Percentiles rank a stretch among this genome's conserved stretches.
These are phyloP conservation scores for Leptinotarsa tumamoca DNA, from an alignment of 2,888 invertebrate species.

Conservation along the genomic window DNA sequence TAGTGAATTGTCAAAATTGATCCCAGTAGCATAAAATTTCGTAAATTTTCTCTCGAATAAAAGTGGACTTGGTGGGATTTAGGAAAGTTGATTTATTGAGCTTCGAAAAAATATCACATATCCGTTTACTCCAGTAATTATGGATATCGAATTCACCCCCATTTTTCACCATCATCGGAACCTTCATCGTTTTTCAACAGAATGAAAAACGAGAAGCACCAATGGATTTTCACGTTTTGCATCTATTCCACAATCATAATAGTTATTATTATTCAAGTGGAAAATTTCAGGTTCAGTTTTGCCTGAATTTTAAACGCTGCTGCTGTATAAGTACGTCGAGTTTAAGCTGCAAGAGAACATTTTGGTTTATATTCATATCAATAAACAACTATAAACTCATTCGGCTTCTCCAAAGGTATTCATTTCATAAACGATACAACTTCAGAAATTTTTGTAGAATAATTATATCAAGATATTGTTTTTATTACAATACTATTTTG, in stretches of 20 bases:
- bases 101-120: too few species aligned
- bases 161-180: background rate
- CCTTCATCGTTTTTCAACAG: background rate
- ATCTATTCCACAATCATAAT: background rate
- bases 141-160: too few species aligned
- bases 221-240: background rate
- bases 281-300: background rate
- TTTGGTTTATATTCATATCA: background rate
- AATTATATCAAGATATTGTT: too few species aligned
- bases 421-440: background rate
- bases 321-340: background rate
- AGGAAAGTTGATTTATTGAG: too few species aligned
- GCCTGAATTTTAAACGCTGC: background rate
- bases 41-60: too few species aligned
- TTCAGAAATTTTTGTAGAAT: background rate
- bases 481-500: too few species aligned
- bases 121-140: too few species aligned
- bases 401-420: background rate
- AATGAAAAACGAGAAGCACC: background rate
- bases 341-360: background rate
- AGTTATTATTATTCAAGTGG: background rate
- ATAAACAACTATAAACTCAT: background rate
- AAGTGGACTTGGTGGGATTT: too few species aligned
- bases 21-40: too few species aligned
- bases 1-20: too few species aligned